Evolutionary conservation across 2,113 vertebrate species (phyloP).

Genomic region (Morone saxatilis): DNA sequence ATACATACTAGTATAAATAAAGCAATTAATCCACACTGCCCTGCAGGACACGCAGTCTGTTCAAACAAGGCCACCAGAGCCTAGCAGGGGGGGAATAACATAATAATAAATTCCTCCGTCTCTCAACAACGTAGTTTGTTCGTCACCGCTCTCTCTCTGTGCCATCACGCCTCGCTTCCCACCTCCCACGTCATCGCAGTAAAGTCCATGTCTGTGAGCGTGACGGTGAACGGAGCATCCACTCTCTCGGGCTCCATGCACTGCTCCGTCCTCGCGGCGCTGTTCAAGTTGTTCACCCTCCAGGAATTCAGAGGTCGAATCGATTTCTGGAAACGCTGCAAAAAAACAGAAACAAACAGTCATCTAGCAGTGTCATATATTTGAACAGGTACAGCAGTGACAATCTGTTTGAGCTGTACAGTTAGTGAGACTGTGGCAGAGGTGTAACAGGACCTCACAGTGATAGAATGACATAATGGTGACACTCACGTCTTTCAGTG

Average conservation of each 20-base stretch:
- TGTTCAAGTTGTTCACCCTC: slow-evolving; percentile 80
- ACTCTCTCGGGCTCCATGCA: slow-evolving; percentile 57
- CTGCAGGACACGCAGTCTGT: slow-evolving; percentile 63
- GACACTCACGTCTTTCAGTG: slow-evolving; percentile 85
- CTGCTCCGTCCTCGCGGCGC: neutral
- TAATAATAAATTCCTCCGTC: slow-evolving; percentile 34
- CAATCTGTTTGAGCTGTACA: neutral
- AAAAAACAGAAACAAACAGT: neutral
- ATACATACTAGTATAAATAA: slow-evolving; percentile 68
- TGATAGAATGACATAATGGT: slow-evolving; percentile 16
- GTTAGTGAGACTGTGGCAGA: neutral
- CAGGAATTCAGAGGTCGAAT: slow-evolving; percentile 86
- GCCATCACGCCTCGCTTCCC: slow-evolving; percentile 63
- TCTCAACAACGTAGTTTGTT: slow-evolving; percentile 36
- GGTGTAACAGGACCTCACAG: slow-evolving; percentile 24
- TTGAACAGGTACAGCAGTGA: neutral
- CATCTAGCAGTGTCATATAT: neutral
- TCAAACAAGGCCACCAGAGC: slow-evolving; percentile 44
- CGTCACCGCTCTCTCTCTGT: neutral
- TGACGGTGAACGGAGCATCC: slow-evolving; percentile 83
- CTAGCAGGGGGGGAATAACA: slow-evolving; percentile 41
- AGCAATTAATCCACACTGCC: slow-evolving; percentile 44
- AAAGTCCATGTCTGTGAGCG: slow-evolving; percentile 83
- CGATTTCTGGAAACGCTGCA: slow-evolving; percentile 86
- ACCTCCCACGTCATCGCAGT: slow-evolving; percentile 73